These are phyloP conservation scores for Crenichthys baileyi DNA, from an alignment of 2,797 vertebrate genomes.

Conservation along the genomic window DNA sequence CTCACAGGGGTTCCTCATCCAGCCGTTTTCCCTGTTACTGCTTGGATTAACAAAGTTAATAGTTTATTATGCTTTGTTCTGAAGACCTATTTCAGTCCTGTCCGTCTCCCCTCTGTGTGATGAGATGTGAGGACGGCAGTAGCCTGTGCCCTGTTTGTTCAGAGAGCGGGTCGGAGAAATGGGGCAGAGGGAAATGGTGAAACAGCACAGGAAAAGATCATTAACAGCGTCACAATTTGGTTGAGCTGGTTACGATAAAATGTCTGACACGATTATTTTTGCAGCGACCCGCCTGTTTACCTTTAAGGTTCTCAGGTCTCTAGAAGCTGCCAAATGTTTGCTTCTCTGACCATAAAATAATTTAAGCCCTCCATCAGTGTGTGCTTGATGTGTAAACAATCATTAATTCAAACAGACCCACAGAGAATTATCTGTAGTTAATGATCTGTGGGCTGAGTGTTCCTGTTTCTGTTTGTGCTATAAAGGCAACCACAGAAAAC, in stretches of 20 bases:
- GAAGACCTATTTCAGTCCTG: neutral
- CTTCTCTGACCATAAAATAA: neutral
- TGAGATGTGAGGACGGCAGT: neutral
- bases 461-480: neutral
- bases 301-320: neutral
- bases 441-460: neutral
- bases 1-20: slow-evolving; percentile 1
- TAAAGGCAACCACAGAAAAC: neutral
- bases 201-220: neutral
- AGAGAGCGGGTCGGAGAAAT: slow-evolving; percentile 12
- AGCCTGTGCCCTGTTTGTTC: neutral
- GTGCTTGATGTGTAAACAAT: neutral
- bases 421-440: neutral
- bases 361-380: neutral
- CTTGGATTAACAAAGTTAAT: neutral
- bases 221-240: slow-evolving; percentile 1
- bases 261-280: neutral
- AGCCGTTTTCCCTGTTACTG: neutral
- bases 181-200: slow-evolving; percentile 5
- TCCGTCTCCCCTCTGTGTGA: neutral
- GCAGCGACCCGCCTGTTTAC: neutral
- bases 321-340: neutral
- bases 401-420: neutral
- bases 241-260: neutral
- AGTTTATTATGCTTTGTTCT: neutral